Evolutionary conservation across 2,888 invertebrate genomes (phyloP), one percentile per base, ranked within the genome.

Genomic region (Apoderus coryli): DNA sequence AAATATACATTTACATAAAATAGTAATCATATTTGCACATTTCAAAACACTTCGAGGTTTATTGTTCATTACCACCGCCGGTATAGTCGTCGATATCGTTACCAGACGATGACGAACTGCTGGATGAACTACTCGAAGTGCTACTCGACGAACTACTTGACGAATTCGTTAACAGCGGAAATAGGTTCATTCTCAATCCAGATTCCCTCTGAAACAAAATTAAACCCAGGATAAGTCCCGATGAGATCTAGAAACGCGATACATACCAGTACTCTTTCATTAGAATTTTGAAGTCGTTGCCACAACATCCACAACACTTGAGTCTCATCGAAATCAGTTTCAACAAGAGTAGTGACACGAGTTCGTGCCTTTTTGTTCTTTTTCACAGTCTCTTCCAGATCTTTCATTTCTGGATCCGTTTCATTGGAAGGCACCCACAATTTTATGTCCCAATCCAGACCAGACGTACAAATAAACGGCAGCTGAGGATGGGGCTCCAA

Each of bases 371-470:
- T 42, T 10, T 35, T 43, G 38, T 58, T 56, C 25, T 44, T 36
- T 32, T 43, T 49, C 4, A 58, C 39, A 1, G 50, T 52, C 12
- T 55, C 58, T 22, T 59, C 59, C 25, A 76, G 52, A 27, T 67
- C 70, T 0, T 58, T 56, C 43, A 68, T 64, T n/a, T 57, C 53
- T 4, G 72, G 72, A 14, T 69, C 69, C 5, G 62, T 51, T 33
- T 69, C 66, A 39, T 63, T 64, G 2, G 68, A 69, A 3, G 93
- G 90, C 30, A 80, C 68, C 92, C 92, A 93, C 32, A 95, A 76
- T 63, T 93, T 95, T 10, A 93, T 75, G 52, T 89, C 85, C 50
- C 76, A 72, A 60, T 93, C 93, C 3, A 93, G 63, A 1, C 95
- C 95, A 56, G 84, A 81, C 3, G 90, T 88, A 7, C 90, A 92